Base-by-base conservation (phyloP, 1,140 invertebrate genomes). In the Zaprionus gabonicus region DNA sequence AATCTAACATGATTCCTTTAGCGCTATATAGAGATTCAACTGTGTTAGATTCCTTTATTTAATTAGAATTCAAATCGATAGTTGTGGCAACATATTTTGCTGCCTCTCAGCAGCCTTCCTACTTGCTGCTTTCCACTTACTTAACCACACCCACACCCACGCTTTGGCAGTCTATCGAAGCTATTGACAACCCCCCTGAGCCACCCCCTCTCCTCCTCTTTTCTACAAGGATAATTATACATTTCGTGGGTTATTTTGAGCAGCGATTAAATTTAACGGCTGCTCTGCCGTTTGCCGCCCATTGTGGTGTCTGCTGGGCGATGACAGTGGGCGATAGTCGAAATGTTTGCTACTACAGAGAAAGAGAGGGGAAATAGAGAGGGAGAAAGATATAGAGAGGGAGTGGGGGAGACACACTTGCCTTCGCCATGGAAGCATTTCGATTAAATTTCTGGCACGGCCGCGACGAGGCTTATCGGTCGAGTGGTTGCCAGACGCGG, bases 371-470 rank as follows among this genome's bases (percentile, higher is more conserved):
- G 9, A 10, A 7, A 31, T 7, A 2, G 9, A 34, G 31, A 31
- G 9, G 28, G 9, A 2, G 28, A 31, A 9, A 10, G 31, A 10
- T 1, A 34, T 9, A 34, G 31, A 3, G 31, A 3, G 7, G 28
- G 9, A 31, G 31, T 10, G 31, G 9, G 31, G 3, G 7, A 10
- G 31, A 9, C 31, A 34, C 31, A 34, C 3, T 34, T 9, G 31
- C 31, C 51, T 28, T 49, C 20, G 60, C 20, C 17, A 13, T 41
- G 27, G 63, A 51, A 51, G 36, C 53, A 78, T 74, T 74, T 74
- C 76, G 76, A 78, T 78, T 78, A 73, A 73, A 77, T 77, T 77
- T 77, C 57, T 66, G 60, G 74, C 69, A 65, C 59, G 36, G 55
- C 41, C 31, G 66, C 60, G 66, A 59, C 55, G 46, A 28, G 53